Percentiles rank a stretch among this genome's conserved stretches.
These are phyloP conservation scores for Cotesia chilonis DNA, from an alignment of 1,140 invertebrate species.

Conservation along the genomic window DNA sequence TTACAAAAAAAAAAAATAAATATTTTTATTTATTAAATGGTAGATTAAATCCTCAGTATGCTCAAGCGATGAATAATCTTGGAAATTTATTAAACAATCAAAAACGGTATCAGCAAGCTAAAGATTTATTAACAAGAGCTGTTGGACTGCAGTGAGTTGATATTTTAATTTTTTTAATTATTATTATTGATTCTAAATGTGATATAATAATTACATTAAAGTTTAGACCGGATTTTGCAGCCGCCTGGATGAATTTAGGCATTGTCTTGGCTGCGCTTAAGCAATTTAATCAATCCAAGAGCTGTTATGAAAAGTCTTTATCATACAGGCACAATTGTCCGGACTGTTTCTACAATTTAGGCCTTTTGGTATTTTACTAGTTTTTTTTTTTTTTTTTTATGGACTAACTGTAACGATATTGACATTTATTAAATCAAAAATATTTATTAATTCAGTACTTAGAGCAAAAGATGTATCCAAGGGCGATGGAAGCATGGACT, in stretches of 20 bases:
- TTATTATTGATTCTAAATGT: no score
- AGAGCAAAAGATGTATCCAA: constrained; percentile 68
- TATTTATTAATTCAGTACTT: constrained; percentile 67
- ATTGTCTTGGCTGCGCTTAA: constrained; percentile 84
- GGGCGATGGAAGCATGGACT: constrained; percentile 78
- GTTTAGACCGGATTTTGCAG: constrained; percentile 84
- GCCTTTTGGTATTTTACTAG: constrained; percentile 78
- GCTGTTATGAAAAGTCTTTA: constrained; percentile 83
- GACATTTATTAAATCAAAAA: constrained; percentile 20
- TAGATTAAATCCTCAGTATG: constrained; percentile 88
- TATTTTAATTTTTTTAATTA: constrained; percentile 31
- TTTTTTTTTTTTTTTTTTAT: constrained; percentile 8
- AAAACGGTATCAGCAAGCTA: constrained; percentile 77
- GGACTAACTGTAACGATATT: constrained; percentile 17
- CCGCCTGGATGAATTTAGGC: constrained; percentile 98
- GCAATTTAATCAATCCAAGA: constrained; percentile 77
- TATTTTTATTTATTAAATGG: constrained; percentile 34
- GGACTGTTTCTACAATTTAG: constrained; percentile 94
- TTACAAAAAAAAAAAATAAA: constrained; percentile 14
- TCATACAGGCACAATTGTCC: constrained; percentile 82
- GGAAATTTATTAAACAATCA: constrained; percentile 90
- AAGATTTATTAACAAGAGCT: constrained; percentile 78
- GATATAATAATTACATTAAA: neutral
- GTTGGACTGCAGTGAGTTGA: constrained; percentile 74
- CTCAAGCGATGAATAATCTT: constrained; percentile 97